Evolutionary conservation across 2,797 vertebrate species (phyloP).

Genomic region (Yasuhikotakia modesta): DNA sequence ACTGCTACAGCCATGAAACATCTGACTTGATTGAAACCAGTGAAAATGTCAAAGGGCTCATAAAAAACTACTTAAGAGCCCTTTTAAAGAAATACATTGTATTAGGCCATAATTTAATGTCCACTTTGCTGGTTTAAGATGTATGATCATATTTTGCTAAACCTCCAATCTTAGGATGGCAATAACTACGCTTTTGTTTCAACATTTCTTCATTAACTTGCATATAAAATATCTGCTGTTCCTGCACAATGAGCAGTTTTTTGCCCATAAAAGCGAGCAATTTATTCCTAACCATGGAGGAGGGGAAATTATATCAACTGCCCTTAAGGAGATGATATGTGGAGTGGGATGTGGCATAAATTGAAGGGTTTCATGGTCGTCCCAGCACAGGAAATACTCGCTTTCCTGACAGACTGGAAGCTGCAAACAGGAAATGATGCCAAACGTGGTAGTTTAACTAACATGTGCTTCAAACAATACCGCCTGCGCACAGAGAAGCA

Average conservation of each 20-base stretch:
- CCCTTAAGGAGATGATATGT: conserved; percentile 44
- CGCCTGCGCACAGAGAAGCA: background rate
- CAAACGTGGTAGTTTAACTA: conserved; percentile 55
- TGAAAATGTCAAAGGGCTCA: conserved; percentile 38
- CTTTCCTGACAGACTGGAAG: conserved; percentile 49
- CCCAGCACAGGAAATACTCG: conserved; percentile 58
- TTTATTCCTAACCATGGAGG: conserved; percentile 50
- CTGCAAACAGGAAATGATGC: conserved; percentile 56
- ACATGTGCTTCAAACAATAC: conserved; percentile 36
- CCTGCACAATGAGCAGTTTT: conserved; percentile 27
- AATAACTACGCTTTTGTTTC: conserved; percentile 40
- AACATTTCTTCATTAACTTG: conserved; percentile 30
- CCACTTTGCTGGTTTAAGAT: conserved; percentile 27
- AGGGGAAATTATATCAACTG: conserved; percentile 59
- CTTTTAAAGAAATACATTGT: conserved; percentile 24
- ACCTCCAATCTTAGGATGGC: conserved; percentile 35
- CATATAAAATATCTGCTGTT: conserved; percentile 38
- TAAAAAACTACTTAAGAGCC: conserved; percentile 34
- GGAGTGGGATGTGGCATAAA: conserved; percentile 24
- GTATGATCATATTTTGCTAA: conserved; percentile 37
- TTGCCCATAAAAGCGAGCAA: conserved; percentile 28
- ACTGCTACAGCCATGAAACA: conserved; percentile 6
- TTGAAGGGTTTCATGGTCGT: conserved; percentile 31
- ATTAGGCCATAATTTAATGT: conserved; percentile 41
- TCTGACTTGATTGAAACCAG: conserved; percentile 35